Evolutionary conservation across 2,888 invertebrate genomes (phyloP).

Genomic region (Mesorhabditis belari): DNA sequence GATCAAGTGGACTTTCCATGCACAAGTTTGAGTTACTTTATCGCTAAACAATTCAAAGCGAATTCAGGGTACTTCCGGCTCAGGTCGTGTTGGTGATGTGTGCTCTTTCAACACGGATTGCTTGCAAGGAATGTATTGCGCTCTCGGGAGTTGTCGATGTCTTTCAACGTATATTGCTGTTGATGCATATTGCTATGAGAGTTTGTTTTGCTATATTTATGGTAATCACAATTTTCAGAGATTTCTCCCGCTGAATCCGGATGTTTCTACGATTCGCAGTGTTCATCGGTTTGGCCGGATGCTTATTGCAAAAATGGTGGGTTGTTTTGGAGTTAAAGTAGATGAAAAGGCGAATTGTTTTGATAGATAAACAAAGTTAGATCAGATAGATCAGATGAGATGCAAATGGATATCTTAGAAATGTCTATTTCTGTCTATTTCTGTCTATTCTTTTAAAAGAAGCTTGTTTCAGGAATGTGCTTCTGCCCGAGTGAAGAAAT

Average conservation of each 20-base stretch:
- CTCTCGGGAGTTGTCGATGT: slow-evolving; percentile 34
- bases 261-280: slow-evolving; percentile 36
- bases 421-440: too few species aligned
- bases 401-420: too few species aligned
- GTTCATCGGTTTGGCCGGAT: slow-evolving; percentile 36
- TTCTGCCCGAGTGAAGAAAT: slow-evolving; percentile 36
- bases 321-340: too few species aligned
- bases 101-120: slow-evolving; percentile 44
- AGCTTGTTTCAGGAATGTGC: too few species aligned
- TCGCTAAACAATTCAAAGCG: not conserved
- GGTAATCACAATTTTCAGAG: slow-evolving; percentile 15
- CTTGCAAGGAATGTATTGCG: slow-evolving; percentile 38
- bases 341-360: too few species aligned
- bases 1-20: slow-evolving; percentile 16
- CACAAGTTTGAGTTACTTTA: slow-evolving; percentile 10
- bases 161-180: slow-evolving; percentile 32
- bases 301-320: slow-evolving; percentile 26
- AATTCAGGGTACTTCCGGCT: slow-evolving; percentile 17
- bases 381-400: too few species aligned
- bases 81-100: slow-evolving; percentile 35
- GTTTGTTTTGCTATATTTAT: slow-evolving; percentile 7
- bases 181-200: slow-evolving; percentile 35
- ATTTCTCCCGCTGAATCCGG: slow-evolving; percentile 34
- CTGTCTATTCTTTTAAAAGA: too few species aligned
- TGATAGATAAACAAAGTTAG: too few species aligned